phyloP scores from a whole-genome alignment of 2,888 invertebrate genomes.

The Deilephila elpenor region DNA sequence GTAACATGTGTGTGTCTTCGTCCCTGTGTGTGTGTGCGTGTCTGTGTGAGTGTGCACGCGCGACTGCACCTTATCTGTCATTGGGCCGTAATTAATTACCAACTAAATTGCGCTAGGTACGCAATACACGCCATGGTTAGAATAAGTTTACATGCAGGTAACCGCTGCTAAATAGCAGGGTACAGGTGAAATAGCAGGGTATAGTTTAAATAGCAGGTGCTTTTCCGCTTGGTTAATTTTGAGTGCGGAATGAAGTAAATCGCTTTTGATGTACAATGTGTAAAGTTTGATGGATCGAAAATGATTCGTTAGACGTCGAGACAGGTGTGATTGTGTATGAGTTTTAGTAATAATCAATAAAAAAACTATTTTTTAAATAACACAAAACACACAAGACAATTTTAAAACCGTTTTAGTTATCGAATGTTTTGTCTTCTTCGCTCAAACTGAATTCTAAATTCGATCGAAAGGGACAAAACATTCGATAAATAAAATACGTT shows the following conservation, averaged over 20 bases:
- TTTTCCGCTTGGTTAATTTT: neutral
- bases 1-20: neutral
- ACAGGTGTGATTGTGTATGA: too few relatives aligned
- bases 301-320: too few relatives aligned
- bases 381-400: too few relatives aligned
- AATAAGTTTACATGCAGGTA: constrained; percentile 6
- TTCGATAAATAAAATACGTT: too few relatives aligned
- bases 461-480: too few relatives aligned
- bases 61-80: constrained; percentile 78
- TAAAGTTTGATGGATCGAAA: too few relatives aligned
- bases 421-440: too few relatives aligned
- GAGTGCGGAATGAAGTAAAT: neutral
- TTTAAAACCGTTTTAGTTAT: too few relatives aligned
- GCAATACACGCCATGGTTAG: constrained; percentile 10
- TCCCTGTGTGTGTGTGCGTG: constrained; percentile 34
- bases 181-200: neutral
- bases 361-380: too few relatives aligned
- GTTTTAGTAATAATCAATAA: too few relatives aligned
- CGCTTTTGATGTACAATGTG: too few relatives aligned
- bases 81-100: constrained; percentile 80
- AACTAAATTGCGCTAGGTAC: constrained; percentile 61
- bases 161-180: neutral
- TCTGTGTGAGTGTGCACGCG: constrained; percentile 49
- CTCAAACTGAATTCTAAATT: too few relatives aligned
- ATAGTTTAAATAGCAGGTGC: neutral